A percentile compares a stretch with the other conserved stretches of the same genome.
These are phyloP conservation scores for Pachyseris speciosa DNA, from an alignment of 64 coral and sea anemone genomes.

Conservation along the genomic window DNA sequence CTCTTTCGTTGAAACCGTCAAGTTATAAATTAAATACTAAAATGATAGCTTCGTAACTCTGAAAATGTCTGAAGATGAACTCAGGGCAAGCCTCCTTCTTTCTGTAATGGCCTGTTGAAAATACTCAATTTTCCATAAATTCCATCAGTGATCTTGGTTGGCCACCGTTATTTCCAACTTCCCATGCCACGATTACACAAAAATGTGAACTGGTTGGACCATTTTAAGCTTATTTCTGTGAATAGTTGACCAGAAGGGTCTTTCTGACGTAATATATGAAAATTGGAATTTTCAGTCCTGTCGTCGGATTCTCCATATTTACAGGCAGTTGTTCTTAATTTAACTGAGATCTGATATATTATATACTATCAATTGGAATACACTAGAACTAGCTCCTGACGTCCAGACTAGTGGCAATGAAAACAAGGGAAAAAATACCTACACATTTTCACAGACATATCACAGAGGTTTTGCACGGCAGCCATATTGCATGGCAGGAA, in stretches of 20 bases:
- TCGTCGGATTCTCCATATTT: not conserved
- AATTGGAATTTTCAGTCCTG: not conserved
- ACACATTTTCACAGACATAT: too few species aligned
- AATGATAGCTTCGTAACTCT: too few species aligned
- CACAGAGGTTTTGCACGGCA: too few species aligned
- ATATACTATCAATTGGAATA: too few species aligned
- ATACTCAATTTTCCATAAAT: not conserved
- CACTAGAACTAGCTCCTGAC: too few species aligned
- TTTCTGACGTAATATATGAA: not conserved
- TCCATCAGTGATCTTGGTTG: not conserved
- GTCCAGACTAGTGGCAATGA: too few species aligned
- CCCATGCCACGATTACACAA: not conserved
- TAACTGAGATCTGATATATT: too few species aligned
- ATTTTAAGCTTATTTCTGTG: not conserved
- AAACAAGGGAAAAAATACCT: too few species aligned
- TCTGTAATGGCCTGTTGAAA: not conserved
- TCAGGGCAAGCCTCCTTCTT: not conserved
- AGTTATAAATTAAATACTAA: too few species aligned
- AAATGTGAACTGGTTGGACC: not conserved
- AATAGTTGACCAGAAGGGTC: not conserved
- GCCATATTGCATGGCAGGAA: too few species aligned
- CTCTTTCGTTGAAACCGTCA: too few species aligned
- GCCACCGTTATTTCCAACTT: not conserved
- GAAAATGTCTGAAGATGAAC: not conserved
- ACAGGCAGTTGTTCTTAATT: not conserved